These are phyloP conservation scores for Nothobranchius kuhntae DNA, from an alignment of 2,113 vertebrate genomes.

Conservation along the genomic window DNA sequence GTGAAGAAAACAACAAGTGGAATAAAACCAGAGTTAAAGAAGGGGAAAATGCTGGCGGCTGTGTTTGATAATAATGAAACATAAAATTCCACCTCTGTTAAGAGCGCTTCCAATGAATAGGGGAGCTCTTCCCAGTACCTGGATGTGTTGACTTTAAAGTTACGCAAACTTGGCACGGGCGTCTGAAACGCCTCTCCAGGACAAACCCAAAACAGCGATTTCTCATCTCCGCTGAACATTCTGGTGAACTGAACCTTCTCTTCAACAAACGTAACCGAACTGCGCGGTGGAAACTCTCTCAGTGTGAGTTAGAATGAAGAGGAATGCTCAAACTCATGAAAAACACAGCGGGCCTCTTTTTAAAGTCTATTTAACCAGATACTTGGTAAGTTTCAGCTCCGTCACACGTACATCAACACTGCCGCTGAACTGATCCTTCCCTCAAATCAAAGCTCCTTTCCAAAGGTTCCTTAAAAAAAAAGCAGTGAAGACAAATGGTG, in stretches of 20 bases:
- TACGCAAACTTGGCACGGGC: slow-evolving; percentile 84
- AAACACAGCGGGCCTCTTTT: not conserved
- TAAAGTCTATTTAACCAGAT: too few relatives aligned
- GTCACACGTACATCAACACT: slow-evolving; percentile 41
- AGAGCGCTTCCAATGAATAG: slow-evolving; percentile 77
- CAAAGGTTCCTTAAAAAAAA: slow-evolving; percentile 22
- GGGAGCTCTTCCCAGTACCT: slow-evolving; percentile 80
- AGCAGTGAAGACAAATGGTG: slow-evolving; percentile 56
- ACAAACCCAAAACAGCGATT: slow-evolving; percentile 47
- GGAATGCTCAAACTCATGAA: not conserved
- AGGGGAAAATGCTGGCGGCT: slow-evolving; percentile 67
- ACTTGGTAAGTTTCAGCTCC: slow-evolving; percentile 5
- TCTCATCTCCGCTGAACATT: not conserved
- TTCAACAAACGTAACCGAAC: not conserved
- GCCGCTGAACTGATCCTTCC: slow-evolving; percentile 35
- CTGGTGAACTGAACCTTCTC: not conserved
- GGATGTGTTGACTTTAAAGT: slow-evolving; percentile 78
- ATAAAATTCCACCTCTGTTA: slow-evolving; percentile 84
- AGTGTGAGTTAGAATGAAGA: not conserved
- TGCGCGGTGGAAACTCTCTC: not conserved
- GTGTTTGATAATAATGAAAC: slow-evolving; percentile 79
- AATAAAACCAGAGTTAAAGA: slow-evolving; percentile 45
- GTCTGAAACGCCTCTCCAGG: slow-evolving; percentile 64
- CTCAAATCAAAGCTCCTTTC: slow-evolving; percentile 49
- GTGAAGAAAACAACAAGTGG: slow-evolving; percentile 50